These are phyloP conservation scores for Axinella damicornis DNA, from an alignment of 37 sponge, comb jelly and placozoan species.

Conservation along the genomic window DNA sequence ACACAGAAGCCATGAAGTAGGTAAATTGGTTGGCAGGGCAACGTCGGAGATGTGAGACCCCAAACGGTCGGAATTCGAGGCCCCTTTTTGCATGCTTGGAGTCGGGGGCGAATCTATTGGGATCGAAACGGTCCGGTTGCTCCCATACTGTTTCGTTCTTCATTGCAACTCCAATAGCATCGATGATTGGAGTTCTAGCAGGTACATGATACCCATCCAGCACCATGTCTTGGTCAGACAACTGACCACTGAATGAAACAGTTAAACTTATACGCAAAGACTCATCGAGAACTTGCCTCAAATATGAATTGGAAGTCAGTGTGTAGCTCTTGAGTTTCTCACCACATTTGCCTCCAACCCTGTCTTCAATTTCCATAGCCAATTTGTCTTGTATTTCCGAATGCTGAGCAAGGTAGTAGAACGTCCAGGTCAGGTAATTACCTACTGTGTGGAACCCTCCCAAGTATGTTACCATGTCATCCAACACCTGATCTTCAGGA, in stretches of 20 bases:
- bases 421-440: constrained; percentile 17
- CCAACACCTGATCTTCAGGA: constrained; percentile 25
- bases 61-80: constrained; percentile 50
- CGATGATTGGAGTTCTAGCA: constrained; percentile 55
- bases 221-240: constrained; percentile 19
- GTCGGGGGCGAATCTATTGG: constrained; percentile 45
- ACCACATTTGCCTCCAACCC: neutral
- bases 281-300: constrained; percentile 45
- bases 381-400: constrained; percentile 30
- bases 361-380: constrained; percentile 3
- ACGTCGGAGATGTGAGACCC: constrained; percentile 37
- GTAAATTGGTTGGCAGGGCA: constrained; percentile 60
- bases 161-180: constrained; percentile 49
- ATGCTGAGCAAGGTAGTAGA: constrained; percentile 33
- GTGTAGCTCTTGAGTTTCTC: constrained; percentile 37
- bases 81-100: constrained; percentile 40
- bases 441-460: constrained; percentile 41
- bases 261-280: constrained; percentile 24
- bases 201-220: constrained; percentile 44
- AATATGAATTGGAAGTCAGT: constrained; percentile 27
- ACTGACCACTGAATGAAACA: constrained; percentile 14
- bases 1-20: constrained; percentile 40
- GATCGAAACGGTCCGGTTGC: constrained; percentile 32
- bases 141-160: constrained; percentile 26
- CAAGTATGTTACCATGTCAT: constrained; percentile 24